Evolutionary conservation across 2,113 vertebrate species (phyloP).

Genomic region (Sylvia atricapilla): DNA sequence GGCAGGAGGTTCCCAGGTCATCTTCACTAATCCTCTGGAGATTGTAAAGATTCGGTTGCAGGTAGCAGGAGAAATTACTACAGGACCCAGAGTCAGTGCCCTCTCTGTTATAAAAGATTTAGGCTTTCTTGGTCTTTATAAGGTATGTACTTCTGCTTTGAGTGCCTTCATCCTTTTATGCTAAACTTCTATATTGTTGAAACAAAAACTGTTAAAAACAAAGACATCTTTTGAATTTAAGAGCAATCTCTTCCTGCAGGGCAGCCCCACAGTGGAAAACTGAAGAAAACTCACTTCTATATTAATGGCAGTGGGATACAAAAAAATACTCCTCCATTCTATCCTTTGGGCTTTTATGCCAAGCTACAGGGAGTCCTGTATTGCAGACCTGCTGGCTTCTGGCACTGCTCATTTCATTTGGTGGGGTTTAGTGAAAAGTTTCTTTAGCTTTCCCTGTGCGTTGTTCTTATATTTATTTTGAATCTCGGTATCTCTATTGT

Average conservation of each 20-base stretch:
- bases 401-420: slow-evolving; percentile 48
- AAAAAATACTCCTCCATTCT: not conserved
- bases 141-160: slow-evolving; percentile 67
- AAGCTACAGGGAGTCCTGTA: slow-evolving; percentile 45
- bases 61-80: slow-evolving; percentile 91
- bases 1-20: slow-evolving; percentile 84
- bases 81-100: slow-evolving; percentile 81
- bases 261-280: slow-evolving; percentile 51
- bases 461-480: slow-evolving; percentile 49
- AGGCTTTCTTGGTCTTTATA: slow-evolving; percentile 82
- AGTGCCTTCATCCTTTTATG: not conserved
- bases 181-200: not conserved
- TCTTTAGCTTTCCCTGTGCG: slow-evolving; percentile 28
- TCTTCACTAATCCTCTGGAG: slow-evolving; percentile 85
- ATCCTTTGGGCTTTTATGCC: slow-evolving; percentile 37
- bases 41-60: slow-evolving; percentile 99
- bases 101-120: slow-evolving; percentile 79
- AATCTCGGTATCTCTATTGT: slow-evolving; percentile 59
- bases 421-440: slow-evolving; percentile 44
- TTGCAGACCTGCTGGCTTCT: slow-evolving; percentile 55
- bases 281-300: slow-evolving; percentile 52
- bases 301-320: slow-evolving; percentile 46
- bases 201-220: not conserved
- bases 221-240: slow-evolving; percentile 33
- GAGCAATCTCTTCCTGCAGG: slow-evolving; percentile 47